Conservation (phyloP, 2,113 vertebrate species). For the Thomomys bottae region DNA sequence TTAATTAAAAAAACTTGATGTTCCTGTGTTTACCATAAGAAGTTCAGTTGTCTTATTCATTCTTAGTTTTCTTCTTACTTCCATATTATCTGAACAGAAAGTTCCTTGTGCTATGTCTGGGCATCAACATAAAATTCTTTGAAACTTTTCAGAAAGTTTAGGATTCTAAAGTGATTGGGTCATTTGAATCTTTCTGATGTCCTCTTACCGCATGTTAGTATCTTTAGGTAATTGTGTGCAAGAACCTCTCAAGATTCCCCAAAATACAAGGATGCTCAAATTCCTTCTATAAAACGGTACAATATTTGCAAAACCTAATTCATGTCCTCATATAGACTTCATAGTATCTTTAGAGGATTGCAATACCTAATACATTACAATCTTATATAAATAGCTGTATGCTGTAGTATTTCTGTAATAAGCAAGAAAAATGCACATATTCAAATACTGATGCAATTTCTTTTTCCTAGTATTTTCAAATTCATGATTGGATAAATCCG, state of each 20-base stretch:
- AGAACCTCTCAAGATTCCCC: neutral
- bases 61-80: constrained; percentile 28
- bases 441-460: neutral
- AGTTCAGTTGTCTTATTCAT: neutral
- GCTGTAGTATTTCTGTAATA: neutral
- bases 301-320: neutral
- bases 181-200: constrained; percentile 37
- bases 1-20: neutral
- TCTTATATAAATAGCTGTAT: neutral
- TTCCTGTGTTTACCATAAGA: neutral
- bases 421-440: neutral
- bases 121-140: constrained; percentile 36
- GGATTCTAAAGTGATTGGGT: constrained; percentile 13
- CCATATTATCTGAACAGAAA: constrained; percentile 21
- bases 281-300: neutral
- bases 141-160: neutral
- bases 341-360: neutral
- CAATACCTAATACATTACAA: neutral
- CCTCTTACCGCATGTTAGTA: neutral
- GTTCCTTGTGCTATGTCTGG: constrained; percentile 18
- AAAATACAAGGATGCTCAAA: neutral
- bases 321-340: neutral
- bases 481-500: neutral
- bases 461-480: neutral
- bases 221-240: neutral